Conservation (phyloP, 2,113 vertebrate species). For the Cyprinodon brontotheroides region DNA sequence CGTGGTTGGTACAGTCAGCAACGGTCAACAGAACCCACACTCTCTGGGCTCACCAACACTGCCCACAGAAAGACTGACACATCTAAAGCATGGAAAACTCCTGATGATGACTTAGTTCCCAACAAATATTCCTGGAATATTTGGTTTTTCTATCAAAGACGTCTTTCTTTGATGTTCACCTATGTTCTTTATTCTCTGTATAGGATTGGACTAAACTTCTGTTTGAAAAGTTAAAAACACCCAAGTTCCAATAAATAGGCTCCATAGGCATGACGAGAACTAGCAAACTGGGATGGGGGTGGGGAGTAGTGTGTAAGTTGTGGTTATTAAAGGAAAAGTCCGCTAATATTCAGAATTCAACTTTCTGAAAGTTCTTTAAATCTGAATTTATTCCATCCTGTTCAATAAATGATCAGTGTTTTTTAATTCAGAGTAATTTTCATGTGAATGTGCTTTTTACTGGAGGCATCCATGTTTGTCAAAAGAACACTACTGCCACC, state of each 20-base stretch:
- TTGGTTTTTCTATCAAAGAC: not conserved
- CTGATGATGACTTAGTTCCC: constrained; percentile 7
- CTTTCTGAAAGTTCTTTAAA: too few species aligned
- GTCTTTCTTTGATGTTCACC: not conserved
- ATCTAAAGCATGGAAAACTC: constrained; percentile 13
- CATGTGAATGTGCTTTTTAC: too few species aligned
- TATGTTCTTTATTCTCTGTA: not conserved
- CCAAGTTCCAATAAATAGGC: not conserved
- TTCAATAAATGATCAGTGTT: too few species aligned
- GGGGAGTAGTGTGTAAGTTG: too few species aligned
- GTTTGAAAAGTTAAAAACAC: not conserved
- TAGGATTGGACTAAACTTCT: not conserved
- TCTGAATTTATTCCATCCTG: too few species aligned
- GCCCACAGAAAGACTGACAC: constrained; percentile 34
- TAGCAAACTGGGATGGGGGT: too few species aligned
- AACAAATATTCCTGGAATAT: constrained; percentile 11
- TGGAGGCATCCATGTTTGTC: too few species aligned
- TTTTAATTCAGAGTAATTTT: too few species aligned
- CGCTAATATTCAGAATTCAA: too few species aligned
- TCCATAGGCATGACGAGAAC: too few species aligned
- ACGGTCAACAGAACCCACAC: constrained; percentile 41
- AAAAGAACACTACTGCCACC: too few species aligned
- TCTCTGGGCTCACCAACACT: constrained; percentile 30
- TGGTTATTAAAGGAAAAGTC: too few species aligned
- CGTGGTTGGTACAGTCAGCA: constrained; percentile 39